A percentile compares a stretch with the other conserved stretches of the same genome.
These are phyloP conservation scores for Elaphurus davidianus DNA, from an alignment of 2,113 vertebrate genomes.

Conservation along the genomic window DNA sequence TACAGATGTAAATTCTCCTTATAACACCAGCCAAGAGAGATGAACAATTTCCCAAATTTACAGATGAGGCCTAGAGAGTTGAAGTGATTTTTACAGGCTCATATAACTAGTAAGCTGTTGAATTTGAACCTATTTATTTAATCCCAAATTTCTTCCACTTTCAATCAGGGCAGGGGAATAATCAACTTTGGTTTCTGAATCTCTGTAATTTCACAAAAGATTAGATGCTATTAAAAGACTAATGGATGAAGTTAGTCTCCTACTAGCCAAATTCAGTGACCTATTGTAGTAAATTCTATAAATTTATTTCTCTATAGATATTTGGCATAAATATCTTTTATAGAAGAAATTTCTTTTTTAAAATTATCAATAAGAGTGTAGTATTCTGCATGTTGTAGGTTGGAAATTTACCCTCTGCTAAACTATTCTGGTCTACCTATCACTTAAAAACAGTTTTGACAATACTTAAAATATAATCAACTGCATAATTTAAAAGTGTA, in stretches of 20 bases:
- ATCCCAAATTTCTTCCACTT: neutral
- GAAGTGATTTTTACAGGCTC: neutral
- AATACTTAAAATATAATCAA: neutral
- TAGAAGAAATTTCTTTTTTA: neutral
- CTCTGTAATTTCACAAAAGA: neutral
- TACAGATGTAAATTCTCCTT: neutral
- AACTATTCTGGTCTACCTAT: neutral
- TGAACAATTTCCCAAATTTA: neutral
- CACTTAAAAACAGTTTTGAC: neutral
- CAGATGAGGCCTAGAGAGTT: neutral
- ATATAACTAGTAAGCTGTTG: neutral
- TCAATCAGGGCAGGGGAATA: neutral
- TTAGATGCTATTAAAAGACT: neutral
- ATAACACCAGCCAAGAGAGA: neutral
- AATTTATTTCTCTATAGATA: neutral
- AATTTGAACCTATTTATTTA: neutral
- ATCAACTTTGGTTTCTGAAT: conserved; percentile 28
- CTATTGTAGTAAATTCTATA: neutral
- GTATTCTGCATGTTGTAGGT: neutral
- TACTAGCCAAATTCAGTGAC: neutral
- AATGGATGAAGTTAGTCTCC: neutral
- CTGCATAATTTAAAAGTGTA: neutral
- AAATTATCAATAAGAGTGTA: neutral
- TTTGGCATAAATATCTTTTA: neutral
- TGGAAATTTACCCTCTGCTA: neutral